A percentile compares a stretch with the other conserved stretches of the same genome.
Conservation (phyloP, 2,797 vertebrate species). For the Triplophysa yarkandensis region DNA sequence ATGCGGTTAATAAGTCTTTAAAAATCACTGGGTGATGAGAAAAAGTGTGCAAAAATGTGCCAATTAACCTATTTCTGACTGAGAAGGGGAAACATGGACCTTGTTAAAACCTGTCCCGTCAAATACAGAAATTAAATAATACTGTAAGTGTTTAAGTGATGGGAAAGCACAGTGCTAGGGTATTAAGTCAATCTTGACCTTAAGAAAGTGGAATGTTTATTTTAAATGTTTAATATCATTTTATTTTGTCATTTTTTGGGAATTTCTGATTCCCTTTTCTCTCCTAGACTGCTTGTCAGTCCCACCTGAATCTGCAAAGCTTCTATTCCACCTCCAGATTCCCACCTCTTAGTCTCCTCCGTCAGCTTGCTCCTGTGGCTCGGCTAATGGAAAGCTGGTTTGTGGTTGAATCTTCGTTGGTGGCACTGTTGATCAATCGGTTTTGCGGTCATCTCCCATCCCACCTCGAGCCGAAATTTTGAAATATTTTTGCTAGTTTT, state of each 20-base stretch:
- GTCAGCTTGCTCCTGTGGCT: slow-evolving; percentile 13
- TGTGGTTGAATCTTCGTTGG: slow-evolving; percentile 25
- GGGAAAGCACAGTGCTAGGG: background rate
- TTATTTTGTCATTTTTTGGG: background rate
- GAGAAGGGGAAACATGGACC: background rate
- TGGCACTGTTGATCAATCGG: slow-evolving; percentile 11
- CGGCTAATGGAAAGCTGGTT: slow-evolving; percentile 41
- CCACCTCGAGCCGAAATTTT: slow-evolving; percentile 40
- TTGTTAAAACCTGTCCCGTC: background rate
- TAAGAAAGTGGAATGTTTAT: background rate
- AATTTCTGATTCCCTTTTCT: background rate
- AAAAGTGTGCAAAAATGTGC: slow-evolving; percentile 41
- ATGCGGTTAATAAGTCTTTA: slow-evolving; percentile 19
- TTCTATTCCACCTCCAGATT: slow-evolving; percentile 1
- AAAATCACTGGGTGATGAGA: slow-evolving; percentile 34
- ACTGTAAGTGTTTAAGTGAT: background rate
- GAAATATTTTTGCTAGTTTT: slow-evolving; percentile 44
- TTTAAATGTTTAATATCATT: slow-evolving; percentile 1
- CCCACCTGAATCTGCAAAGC: slow-evolving; percentile 32
- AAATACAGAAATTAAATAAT: background rate
- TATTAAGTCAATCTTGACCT: slow-evolving; percentile 4
- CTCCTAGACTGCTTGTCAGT: slow-evolving; percentile 22
- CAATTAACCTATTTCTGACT: slow-evolving; percentile 12
- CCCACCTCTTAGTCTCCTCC: no score
- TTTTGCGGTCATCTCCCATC: background rate